These are phyloP conservation scores for Vireo altiloquus DNA, from an alignment of 2,113 vertebrate genomes.

Conservation along the genomic window DNA sequence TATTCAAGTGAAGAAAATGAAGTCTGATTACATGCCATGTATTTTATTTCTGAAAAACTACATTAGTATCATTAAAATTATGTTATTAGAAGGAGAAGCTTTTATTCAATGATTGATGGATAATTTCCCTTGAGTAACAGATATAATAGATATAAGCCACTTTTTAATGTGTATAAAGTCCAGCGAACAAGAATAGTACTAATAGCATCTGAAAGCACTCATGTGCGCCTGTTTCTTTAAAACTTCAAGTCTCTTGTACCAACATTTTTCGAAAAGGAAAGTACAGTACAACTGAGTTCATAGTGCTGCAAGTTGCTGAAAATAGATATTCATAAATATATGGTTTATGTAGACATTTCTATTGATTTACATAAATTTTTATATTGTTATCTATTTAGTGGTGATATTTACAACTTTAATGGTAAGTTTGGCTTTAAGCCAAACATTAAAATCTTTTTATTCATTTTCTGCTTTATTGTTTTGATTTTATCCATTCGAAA, in stretches of 20 bases:
- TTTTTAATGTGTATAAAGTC: not conserved
- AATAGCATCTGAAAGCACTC: not conserved
- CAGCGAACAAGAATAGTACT: not conserved
- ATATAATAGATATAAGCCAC: not conserved
- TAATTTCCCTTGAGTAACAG: not conserved
- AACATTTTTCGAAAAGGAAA: not conserved
- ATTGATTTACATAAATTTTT: slow-evolving; percentile 26
- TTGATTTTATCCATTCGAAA: slow-evolving; percentile 1
- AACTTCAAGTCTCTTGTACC: not conserved
- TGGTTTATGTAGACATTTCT: slow-evolving; percentile 20
- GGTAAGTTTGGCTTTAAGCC: slow-evolving; percentile 46
- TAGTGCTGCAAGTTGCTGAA: not conserved
- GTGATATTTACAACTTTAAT: slow-evolving; percentile 69
- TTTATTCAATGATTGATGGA: not conserved
- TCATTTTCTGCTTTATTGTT: slow-evolving; percentile 13
- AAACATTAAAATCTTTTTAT: slow-evolving; percentile 40
- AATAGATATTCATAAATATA: not conserved
- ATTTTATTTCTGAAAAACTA: slow-evolving; percentile 29
- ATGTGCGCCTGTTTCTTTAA: not conserved
- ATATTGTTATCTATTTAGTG: slow-evolving; percentile 42
- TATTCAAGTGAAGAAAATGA: slow-evolving; percentile 10
- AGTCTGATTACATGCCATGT: not conserved
- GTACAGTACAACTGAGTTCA: not conserved
- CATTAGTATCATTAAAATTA: not conserved
- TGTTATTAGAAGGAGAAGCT: not conserved